Evolutionary conservation across 2,113 vertebrate genomes (phyloP).

Genomic region (Xenopus laevis): DNA sequence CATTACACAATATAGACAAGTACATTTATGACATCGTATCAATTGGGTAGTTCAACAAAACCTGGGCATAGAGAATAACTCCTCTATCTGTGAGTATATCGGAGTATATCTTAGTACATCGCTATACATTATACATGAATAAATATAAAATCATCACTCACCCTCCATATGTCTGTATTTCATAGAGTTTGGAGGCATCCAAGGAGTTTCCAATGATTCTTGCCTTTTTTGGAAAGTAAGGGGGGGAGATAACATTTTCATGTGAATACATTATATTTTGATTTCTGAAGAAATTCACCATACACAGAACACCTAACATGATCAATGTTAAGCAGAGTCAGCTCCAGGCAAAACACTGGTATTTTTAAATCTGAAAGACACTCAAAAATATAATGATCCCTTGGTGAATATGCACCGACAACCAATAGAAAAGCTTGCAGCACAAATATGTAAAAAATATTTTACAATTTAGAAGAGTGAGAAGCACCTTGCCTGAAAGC

Average conservation of each 20-base stretch:
- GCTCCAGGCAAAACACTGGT: constrained; percentile 65
- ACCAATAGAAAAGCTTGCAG: constrained; percentile 1
- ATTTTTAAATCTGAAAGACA: constrained; percentile 26
- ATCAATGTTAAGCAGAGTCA: constrained; percentile 70
- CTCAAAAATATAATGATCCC: constrained; percentile 43
- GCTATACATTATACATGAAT: no score
- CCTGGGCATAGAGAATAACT: no score
- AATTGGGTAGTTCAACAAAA: no score
- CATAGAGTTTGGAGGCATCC: constrained; percentile 68
- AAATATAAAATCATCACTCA: constrained; percentile 58
- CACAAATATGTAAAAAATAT: constrained; percentile 5
- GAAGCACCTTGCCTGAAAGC: constrained; percentile 27
- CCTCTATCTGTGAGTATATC: no score
- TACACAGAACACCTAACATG: constrained; percentile 61
- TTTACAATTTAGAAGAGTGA: neutral
- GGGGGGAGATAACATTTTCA: constrained; percentile 44
- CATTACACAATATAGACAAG: no score
- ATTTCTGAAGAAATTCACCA: constrained; percentile 47
- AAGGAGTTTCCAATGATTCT: constrained; percentile 61
- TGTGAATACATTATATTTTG: constrained; percentile 17
- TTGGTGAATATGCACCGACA: no score
- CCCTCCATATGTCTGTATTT: constrained; percentile 70
- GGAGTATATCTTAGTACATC: no score
- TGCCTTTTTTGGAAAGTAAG: constrained; percentile 63
- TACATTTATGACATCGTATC: no score